Conservation (phyloP, 2,888 invertebrate species). For the Chorisops tibialis region DNA sequence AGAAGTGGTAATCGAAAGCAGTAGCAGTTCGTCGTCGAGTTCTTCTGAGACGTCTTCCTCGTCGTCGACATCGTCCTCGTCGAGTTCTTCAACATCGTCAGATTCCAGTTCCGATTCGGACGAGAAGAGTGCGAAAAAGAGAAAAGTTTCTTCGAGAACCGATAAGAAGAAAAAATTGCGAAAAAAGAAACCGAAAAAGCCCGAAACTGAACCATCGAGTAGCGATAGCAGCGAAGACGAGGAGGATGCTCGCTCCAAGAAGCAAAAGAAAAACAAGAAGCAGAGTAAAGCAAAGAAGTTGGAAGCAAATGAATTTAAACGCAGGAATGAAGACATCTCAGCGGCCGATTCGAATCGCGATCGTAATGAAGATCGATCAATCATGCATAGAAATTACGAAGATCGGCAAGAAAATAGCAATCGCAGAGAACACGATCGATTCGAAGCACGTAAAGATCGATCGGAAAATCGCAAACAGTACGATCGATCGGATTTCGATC, state of each 20-base stretch:
- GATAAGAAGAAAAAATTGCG: slow-evolving; percentile 1
- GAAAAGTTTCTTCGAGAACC: neutral
- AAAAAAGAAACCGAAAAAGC: slow-evolving; percentile 17
- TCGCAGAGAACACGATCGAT: neutral
- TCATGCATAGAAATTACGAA: neutral
- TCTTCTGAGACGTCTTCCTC: slow-evolving; percentile 29
- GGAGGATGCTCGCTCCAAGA: neutral
- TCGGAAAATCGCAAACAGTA: neutral
- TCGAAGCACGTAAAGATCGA: neutral
- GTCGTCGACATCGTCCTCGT: slow-evolving; percentile 32
- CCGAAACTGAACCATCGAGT: neutral
- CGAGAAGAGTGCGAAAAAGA: neutral
- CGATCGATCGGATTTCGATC: neutral
- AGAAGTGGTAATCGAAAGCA: slow-evolving; percentile 44
- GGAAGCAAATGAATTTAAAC: neutral
- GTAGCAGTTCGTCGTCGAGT: slow-evolving; percentile 33
- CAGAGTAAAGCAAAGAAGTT: neutral
- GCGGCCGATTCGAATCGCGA: neutral
- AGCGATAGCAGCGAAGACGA: slow-evolving; percentile 5
- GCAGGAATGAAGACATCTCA: neutral
- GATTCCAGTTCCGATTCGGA: slow-evolving; percentile 32
- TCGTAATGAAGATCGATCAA: neutral
- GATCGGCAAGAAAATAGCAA: neutral
- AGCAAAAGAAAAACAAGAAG: slow-evolving; percentile 10
- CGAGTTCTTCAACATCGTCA: slow-evolving; percentile 33